A percentile compares a stretch with the other conserved stretches of the same genome.
phyloP scores from a whole-genome alignment of 2,113 vertebrate species.

The Indicator maculatus region DNA sequence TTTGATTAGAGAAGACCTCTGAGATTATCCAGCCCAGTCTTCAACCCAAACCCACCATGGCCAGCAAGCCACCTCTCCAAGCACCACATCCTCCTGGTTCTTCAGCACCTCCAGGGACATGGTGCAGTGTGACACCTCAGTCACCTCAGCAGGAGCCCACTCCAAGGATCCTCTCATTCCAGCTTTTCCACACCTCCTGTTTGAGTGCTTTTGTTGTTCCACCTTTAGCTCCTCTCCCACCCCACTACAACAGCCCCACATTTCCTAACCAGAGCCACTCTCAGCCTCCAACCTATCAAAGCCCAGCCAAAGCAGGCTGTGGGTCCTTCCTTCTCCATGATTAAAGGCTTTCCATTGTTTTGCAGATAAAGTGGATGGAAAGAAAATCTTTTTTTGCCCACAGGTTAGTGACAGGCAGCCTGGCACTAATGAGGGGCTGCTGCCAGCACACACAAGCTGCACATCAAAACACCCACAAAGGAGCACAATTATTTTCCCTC shows the following conservation, averaged over 20 bases:
- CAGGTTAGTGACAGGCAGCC: neutral
- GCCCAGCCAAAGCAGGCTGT: neutral
- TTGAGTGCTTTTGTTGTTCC: neutral
- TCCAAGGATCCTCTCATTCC: conserved; percentile 20
- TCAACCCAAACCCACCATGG: no score
- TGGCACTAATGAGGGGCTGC: neutral
- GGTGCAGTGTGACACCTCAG: neutral
- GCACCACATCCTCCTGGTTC: neutral
- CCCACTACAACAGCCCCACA: neutral
- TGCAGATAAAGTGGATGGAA: neutral
- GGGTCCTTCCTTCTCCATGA: neutral
- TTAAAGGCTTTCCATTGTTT: conserved; percentile 32
- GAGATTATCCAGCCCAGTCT: no score
- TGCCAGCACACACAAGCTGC: neutral
- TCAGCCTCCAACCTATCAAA: conserved; percentile 19
- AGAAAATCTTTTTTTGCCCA: neutral
- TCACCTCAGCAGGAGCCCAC: neutral
- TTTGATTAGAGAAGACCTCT: no score
- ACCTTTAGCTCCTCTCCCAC: conserved; percentile 46
- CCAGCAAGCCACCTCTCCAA: no score
- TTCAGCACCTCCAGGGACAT: neutral
- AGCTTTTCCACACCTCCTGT: neutral
- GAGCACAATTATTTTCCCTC: neutral
- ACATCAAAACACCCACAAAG: neutral
- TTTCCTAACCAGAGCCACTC: conserved; percentile 15